These are phyloP conservation scores for Oasisia sp. DNA, from an alignment of 2,888 invertebrate species.

Conservation along the genomic window DNA sequence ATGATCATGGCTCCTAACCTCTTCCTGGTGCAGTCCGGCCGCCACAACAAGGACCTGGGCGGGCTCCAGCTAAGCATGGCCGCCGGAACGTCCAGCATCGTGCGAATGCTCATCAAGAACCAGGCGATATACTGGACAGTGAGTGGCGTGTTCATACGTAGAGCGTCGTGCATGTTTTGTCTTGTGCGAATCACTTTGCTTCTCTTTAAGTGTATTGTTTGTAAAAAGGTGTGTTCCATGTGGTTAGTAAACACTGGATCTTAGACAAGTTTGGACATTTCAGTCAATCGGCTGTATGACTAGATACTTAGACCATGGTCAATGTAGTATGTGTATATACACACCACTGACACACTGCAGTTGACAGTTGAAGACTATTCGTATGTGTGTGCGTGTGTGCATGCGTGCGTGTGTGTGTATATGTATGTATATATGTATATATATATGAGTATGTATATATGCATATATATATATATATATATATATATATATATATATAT, in stretches of 20 bases:
- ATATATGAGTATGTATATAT: no score
- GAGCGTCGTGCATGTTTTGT: not conserved
- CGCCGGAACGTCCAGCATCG: constrained; percentile 86
- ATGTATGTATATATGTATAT: no score
- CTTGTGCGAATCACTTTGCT: not conserved
- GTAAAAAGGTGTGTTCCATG: not conserved
- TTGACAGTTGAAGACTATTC: no score
- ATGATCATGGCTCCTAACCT: constrained; percentile 96
- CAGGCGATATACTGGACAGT: constrained; percentile 83
- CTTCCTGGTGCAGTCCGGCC: constrained; percentile 58
- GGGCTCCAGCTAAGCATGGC: constrained; percentile 72
- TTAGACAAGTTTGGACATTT: no score
- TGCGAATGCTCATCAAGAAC: constrained; percentile 83
- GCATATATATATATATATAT: no score
- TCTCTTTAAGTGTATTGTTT: not conserved
- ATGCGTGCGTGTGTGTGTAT: no score
- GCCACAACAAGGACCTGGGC: not conserved
- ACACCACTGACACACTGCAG: no score
- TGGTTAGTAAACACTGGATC: not conserved
- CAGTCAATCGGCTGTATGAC: no score
- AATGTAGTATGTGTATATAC: no score
- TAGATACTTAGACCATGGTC: no score
- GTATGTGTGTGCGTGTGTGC: no score
- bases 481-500: no score
- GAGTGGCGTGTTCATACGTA: constrained; percentile 66